These are phyloP conservation scores for Crotophaga sulcirostris DNA, from an alignment of 2,113 vertebrate species.

Conservation along the genomic window DNA sequence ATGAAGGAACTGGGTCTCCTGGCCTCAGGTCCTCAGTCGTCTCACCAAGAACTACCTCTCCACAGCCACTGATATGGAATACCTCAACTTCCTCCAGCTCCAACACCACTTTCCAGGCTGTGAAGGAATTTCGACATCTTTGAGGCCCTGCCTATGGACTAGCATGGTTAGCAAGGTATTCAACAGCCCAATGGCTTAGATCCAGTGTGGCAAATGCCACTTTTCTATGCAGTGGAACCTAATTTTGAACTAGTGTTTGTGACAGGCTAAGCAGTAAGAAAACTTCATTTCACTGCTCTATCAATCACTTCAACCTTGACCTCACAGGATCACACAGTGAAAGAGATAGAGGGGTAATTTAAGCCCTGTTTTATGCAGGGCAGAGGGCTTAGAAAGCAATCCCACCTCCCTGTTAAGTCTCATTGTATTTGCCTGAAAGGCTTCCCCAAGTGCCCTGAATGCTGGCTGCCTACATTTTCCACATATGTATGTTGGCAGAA, in stretches of 20 bases:
- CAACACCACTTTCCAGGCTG: neutral
- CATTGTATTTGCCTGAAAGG: conserved; percentile 50
- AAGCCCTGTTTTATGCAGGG: conserved; percentile 62
- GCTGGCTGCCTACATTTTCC: neutral
- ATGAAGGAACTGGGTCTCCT: neutral
- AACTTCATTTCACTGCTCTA: conserved; percentile 63
- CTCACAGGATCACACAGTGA: conserved; percentile 14
- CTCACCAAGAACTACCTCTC: neutral
- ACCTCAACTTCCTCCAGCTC: neutral
- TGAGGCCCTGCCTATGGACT: neutral
- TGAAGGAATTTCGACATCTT: neutral
- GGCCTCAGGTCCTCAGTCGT: neutral
- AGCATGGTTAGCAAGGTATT: neutral
- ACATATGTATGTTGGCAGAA: neutral
- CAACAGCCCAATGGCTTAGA: neutral
- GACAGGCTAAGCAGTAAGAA: conserved; percentile 59
- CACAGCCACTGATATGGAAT: neutral
- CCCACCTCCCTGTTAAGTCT: conserved; percentile 44
- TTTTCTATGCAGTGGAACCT: conserved; percentile 36
- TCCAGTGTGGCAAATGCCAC: neutral
- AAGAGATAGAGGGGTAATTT: conserved; percentile 53
- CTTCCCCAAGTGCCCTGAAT: neutral
- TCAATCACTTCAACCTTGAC: conserved; percentile 65
- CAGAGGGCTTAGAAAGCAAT: conserved; percentile 66
- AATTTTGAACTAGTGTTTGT: conserved; percentile 36